phyloP scores from a whole-genome alignment of 2,797 vertebrate genomes.

The Vipera latastei region DNA sequence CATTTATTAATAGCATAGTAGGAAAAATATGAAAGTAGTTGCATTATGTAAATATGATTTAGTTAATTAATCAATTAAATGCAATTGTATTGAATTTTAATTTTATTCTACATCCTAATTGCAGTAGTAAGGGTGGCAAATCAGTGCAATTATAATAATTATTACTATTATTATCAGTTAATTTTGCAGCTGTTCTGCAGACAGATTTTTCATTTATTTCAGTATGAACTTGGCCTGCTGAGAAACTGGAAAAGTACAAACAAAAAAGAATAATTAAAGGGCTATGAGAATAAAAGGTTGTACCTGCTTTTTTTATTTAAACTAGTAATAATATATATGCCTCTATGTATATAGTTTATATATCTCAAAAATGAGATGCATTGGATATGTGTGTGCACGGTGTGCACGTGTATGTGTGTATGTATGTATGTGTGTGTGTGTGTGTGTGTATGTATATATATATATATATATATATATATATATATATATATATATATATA shows the following conservation, averaged over 20 bases:
- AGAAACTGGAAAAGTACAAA: slow-evolving; percentile 24
- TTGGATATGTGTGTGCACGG: no score
- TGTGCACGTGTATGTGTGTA: no score
- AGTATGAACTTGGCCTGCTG: neutral
- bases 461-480: no score
- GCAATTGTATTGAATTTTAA: slow-evolving; percentile 4
- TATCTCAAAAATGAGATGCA: neutral
- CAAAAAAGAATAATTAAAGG: slow-evolving; percentile 21
- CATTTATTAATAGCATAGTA: neutral
- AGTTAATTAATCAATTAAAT: slow-evolving; percentile 4
- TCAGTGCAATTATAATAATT: slow-evolving; percentile 22
- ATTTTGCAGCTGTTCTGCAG: neutral
- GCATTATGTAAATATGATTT: neutral
- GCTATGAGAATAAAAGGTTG: neutral
- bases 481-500: no score
- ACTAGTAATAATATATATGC: neutral
- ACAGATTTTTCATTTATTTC: neutral
- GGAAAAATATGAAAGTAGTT: neutral
- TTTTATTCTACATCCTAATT: slow-evolving; percentile 6
- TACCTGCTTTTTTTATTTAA: neutral
- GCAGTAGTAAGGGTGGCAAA: slow-evolving; percentile 13
- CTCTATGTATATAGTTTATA: neutral
- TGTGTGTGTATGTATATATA: no score
- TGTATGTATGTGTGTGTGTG: no score
- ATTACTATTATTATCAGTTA: slow-evolving; percentile 10